Base-by-base conservation (phyloP, 2,888 invertebrate species). In the Orthosia gracilis region DNA sequence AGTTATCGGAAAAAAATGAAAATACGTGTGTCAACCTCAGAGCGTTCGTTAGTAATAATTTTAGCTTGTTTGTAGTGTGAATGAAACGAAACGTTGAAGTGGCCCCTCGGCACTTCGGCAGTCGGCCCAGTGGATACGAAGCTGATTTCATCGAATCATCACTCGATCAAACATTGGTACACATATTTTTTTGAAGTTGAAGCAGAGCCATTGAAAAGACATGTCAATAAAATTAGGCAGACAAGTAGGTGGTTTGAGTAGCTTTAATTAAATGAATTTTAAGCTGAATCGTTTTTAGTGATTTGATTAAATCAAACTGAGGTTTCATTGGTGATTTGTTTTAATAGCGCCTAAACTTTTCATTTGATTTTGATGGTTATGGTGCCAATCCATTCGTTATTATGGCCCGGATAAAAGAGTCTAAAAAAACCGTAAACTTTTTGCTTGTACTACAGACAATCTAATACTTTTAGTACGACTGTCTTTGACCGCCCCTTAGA, bases 61-160 rank as follows among this genome's bases (percentile, higher is more conserved):
- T 89, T 87, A 87, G 84, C 87, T 86, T 89, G 88, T 89, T 88
- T 89, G 89, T 85, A 85, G 85, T 85, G 80, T 87, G 88, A 89
- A 89, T 89, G 88, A 88, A 91, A 85, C 81, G 89, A 85, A 87
- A 82, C 77, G 84, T 72, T 85, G 85, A 88, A 92, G 92, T 89
- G 91, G 89, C 89, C 88, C 89, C 92, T 92, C 88, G 84, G 40
- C 40, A 40, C 40, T 40, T 40, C 40, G 40, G 40, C 40, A 40
- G 40, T 40, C 40, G 40, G 84, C 85, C 86, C 87, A 82, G 82
- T 85, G 80, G 86, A 87, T 85, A 76, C 85, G 85, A 78, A 80
- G 82, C 80, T 86, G 86, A 88, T 88, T 89, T 86, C 85, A 86
- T 87, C 89, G 88, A 90, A 85, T 92, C 92, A 91, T 91, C 90